Base-by-base conservation (phyloP, 23 tunicate species). In the Diplosoma virens region DNA sequence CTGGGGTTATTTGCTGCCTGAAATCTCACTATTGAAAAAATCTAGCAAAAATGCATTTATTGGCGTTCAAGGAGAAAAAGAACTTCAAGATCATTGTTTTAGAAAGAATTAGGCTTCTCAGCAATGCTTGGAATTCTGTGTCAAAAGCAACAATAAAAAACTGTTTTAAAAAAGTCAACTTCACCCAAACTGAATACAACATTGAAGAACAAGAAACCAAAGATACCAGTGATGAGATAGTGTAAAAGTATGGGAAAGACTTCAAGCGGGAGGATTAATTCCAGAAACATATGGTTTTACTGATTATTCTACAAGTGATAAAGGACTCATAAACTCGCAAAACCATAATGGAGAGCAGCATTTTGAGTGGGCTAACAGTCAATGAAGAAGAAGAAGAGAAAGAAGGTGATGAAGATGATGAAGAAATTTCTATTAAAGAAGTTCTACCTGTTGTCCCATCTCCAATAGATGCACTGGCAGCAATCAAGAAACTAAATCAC, bases 101-200 rank as follows among this genome's bases (percentile, higher is more conserved):
- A 7, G 50, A 14, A 41, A 14, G 50, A 29, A 65, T 65, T 34
- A 65, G 71, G 71, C 35, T 65, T 65, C 37, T 65, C 37, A 65
- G 37, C 36, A 26, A 65, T 14, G 54, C 54, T 9, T 35, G 54
- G 54, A 34, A 68, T 68, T 34, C 25, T 37, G 54, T 68, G 54
- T 68, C 54, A 24, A 28, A 34, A 37, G 22, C 54, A 37, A 68
- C 75, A 36, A 68, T 68, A 35, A n/a, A 68, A 68, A 68, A 68
- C 75, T 68, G 28, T 36, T 68, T 35, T 34, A 36, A 68, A 35
- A 68, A 34, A 34, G 75, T 36, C 75, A 68, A 68, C 54, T 68
- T 68, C 54, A 37, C 23, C 54, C 75, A 37, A 68, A 3, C 54
- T 35, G 75, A 68, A 68, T 22, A 35, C 25, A 37, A 68, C 23